Percentiles rank a stretch among this genome's conserved stretches.
Evolutionary conservation across 2,797 vertebrate species (phyloP).

Genomic region (Enoplosus armatus): DNA sequence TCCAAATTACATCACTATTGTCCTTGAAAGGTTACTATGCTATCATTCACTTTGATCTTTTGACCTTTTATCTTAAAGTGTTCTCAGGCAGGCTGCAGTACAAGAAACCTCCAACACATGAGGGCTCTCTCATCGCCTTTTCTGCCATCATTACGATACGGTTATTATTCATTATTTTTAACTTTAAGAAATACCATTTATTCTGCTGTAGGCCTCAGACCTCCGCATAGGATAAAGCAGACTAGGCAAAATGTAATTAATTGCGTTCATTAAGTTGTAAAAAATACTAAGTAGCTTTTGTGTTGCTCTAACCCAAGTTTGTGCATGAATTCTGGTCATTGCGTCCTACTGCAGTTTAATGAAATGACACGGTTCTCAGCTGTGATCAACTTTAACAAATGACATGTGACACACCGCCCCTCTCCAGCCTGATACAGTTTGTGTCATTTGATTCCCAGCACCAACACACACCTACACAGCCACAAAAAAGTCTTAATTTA

Average conservation of each 20-base stretch:
- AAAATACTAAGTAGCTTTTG: too few species aligned
- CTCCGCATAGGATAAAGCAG: background rate
- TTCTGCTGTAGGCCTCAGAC: background rate
- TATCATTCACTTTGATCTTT: too few species aligned
- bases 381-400: background rate
- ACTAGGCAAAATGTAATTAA: background rate
- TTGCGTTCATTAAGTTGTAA: background rate
- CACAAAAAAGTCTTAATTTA: slow-evolving; percentile 40
- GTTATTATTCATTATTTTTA: background rate
- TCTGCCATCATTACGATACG: background rate
- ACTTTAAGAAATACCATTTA: too few species aligned
- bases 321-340: background rate
- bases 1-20: background rate
- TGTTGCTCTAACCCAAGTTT: background rate
- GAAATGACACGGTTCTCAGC: background rate
- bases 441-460: slow-evolving; percentile 37
- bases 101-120: background rate
- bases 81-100: background rate
- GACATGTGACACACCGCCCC: background rate
- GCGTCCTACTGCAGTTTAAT: background rate
- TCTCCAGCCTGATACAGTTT: background rate
- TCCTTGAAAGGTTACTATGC: background rate
- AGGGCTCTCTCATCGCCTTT: background rate
- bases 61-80: background rate
- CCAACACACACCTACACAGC: slow-evolving; percentile 47